Conservation (phyloP, 2,888 invertebrate species). For the Hydrotaea cyrtoneurina region DNA sequence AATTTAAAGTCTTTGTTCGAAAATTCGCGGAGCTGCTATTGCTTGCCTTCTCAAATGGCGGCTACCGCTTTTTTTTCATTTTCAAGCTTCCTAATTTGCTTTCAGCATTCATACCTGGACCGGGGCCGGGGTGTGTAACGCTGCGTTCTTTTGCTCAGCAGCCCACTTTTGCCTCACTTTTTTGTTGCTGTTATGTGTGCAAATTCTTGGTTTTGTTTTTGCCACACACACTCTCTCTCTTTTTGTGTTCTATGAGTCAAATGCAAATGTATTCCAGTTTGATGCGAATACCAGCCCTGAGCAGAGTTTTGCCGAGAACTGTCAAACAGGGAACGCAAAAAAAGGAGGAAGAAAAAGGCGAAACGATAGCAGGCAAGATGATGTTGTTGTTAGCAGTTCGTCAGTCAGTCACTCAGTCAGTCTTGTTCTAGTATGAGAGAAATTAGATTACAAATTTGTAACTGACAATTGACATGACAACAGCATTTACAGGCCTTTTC, state of each 20-base stretch:
- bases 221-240: not conserved
- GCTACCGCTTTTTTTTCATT: not conserved
- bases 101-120: not conserved
- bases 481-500: not conserved
- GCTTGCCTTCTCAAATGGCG: not conserved
- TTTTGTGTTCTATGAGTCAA: not conserved
- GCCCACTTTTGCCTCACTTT: not conserved
- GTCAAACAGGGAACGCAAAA: not conserved
- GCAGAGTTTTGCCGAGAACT: not conserved
- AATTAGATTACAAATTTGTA: conserved; percentile 10
- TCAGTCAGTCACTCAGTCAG: too few relatives aligned
- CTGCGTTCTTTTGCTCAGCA: not conserved
- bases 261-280: conserved; percentile 1
- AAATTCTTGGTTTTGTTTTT: not conserved
- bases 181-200: not conserved
- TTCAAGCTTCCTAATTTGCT: not conserved
- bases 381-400: not conserved
- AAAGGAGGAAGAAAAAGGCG: not conserved
- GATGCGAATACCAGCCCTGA: not conserved
- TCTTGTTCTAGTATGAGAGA: not conserved
- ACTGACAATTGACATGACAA: conserved; percentile 14
- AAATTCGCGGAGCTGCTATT: not conserved
- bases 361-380: not conserved
- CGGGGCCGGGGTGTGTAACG: not conserved
- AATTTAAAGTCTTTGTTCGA: not conserved